Percentiles rank a stretch among this genome's conserved stretches.
Conservation (phyloP, 2,797 vertebrate species). For the Crossoptilon crossoptilon region DNA sequence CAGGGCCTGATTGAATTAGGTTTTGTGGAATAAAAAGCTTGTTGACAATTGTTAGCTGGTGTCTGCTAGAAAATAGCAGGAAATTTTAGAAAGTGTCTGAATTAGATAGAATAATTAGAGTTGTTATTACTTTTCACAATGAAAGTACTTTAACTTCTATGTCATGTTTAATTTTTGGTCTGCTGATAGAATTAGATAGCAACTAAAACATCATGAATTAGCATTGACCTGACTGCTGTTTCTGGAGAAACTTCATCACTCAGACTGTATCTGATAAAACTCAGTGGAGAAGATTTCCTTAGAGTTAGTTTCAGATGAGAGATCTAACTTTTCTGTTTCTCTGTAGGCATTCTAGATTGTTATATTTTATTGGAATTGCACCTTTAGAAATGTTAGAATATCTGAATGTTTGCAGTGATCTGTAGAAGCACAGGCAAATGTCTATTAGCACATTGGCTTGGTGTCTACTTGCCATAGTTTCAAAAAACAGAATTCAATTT, state of each 20-base stretch:
- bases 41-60: not conserved
- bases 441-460: not conserved
- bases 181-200: not conserved
- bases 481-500: not conserved
- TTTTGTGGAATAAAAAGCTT: not conserved
- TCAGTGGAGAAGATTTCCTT: not conserved
- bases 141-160: not conserved
- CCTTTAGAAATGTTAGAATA: not conserved
- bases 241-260: not conserved
- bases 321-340: not conserved
- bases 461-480: not conserved
- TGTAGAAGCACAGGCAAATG: not conserved
- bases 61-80: not conserved
- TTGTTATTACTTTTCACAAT: not conserved
- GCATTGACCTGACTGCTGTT: not conserved
- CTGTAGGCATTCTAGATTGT: not conserved
- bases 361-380: not conserved
- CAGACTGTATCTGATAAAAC: not conserved
- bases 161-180: not conserved
- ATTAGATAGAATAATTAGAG: not conserved
- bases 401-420: not conserved
- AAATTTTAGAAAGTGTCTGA: not conserved
- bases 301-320: not conserved
- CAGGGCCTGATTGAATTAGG: not conserved
- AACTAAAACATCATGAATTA: not conserved